phyloP scores from a whole-genome alignment of 2,113 vertebrate genomes.

The Dendrocopos noguchii region DNA sequence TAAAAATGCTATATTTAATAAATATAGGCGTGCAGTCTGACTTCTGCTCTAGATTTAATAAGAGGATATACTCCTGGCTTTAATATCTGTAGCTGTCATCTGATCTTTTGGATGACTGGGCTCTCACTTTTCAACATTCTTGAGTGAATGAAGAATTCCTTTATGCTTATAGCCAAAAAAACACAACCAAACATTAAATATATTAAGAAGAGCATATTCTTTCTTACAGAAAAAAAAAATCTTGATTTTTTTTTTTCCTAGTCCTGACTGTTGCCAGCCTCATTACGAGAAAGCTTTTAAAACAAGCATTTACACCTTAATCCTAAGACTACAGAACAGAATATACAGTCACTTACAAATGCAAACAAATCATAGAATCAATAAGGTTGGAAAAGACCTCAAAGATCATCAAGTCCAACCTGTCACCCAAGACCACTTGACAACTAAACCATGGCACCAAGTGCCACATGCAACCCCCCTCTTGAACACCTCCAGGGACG shows the following conservation, averaged over 20 bases:
- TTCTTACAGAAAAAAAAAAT: background rate
- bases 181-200: background rate
- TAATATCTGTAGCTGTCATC: background rate
- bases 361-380: background rate
- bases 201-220: rapidly evolving
- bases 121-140: background rate
- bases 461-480: too few species aligned
- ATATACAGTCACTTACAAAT: background rate
- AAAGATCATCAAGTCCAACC: too few species aligned
- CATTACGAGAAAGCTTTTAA: background rate
- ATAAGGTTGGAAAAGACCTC: too few species aligned
- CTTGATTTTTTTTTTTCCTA: background rate
- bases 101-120: background rate
- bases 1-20: background rate
- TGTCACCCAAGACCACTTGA: too few species aligned
- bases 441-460: too few species aligned
- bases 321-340: background rate
- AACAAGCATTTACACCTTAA: background rate
- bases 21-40: background rate
- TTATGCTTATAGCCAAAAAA: background rate
- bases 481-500: too few species aligned
- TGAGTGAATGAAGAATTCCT: rapidly evolving
- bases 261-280: rapidly evolving
- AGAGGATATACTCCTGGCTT: rapidly evolving
- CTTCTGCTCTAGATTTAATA: background rate